These are phyloP conservation scores for Teinopalpus imperialis DNA, from an alignment of 2,888 invertebrate species.

Conservation along the genomic window DNA sequence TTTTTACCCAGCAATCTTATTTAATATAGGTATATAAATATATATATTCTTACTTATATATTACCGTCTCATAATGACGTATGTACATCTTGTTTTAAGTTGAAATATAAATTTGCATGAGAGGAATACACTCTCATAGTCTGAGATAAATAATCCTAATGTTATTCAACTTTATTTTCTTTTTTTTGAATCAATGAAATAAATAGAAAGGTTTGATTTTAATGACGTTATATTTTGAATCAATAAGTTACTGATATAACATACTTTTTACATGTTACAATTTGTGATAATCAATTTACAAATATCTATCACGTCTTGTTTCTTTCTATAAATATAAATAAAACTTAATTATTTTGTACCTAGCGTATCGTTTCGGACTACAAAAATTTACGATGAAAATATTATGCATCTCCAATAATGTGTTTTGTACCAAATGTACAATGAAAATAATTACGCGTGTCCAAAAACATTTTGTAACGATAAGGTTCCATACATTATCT, in stretches of 20 bases:
- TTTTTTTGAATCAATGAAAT: no score
- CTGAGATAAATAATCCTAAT: no score
- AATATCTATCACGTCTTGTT: constrained; percentile 59
- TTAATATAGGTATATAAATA: no score
- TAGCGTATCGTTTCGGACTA: constrained; percentile 52
- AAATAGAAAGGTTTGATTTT: constrained; percentile 41
- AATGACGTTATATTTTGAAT: constrained; percentile 78
- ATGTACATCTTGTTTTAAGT: no score
- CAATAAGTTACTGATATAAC: constrained; percentile 79
- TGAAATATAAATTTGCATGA: no score
- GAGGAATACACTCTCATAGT: no score
- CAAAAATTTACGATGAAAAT: constrained; percentile 35
- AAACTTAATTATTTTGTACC: constrained; percentile 73
- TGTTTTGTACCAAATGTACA: constrained; percentile 3
- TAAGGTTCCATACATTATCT: no score
- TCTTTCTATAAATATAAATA: constrained; percentile 58
- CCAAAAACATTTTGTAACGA: not conserved
- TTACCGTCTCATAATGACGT: no score
- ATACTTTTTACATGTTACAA: constrained; percentile 75
- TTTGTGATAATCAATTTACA: constrained; percentile 71
- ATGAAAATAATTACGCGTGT: not conserved
- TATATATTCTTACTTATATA: no score
- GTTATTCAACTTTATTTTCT: no score
- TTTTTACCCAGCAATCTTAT: no score
- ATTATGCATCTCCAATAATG: no score